Base-by-base conservation (phyloP, 2,888 invertebrate species). In the Hirudinaria manillensis region DNA sequence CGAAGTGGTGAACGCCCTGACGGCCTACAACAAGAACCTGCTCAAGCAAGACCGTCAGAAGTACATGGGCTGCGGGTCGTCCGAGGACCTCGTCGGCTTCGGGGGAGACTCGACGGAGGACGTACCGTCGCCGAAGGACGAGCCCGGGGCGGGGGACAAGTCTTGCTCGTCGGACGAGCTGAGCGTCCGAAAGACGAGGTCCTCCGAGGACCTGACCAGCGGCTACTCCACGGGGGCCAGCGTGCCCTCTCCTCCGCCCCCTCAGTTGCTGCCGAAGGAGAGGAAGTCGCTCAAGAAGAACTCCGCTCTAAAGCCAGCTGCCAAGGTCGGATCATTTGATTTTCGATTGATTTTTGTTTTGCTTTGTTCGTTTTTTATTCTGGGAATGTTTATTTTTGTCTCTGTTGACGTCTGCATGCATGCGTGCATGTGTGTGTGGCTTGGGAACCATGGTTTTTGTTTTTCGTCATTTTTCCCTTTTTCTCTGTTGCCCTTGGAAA, bases 41-140 rank as follows among this genome's bases (percentile, higher is more conserved):
- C 83, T 83, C 78, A 82, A 84, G 72, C 83, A 83, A 77, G 82
- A 83, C 70, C 82, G 82, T 72, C 81, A 83, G 65, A 85, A 85
- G 78, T 85, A 83, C 79, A 83, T 85, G 82, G 83, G 77, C 1
- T 61, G 61, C 34, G 45, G 53, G 32, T 75, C 75, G 1, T 38
- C 61, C 7, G 75, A 82, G 74, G 80, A 83, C 34, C 83, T 82
- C 79, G 65, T 38, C 3, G 76, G 68, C n/a, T 70, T 16, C 45
- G 65, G 75, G 29, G 32, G 61, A 2, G 27, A 72, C 61, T 72
- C 72, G 56, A 61, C 19, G n/a, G 72, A 72, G 27, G 61, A 72
- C 29, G n/a, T 72, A 3, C 21, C 19, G 34, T 32, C 29, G 6
- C 34, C 56, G 6, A 72, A 72, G 32, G 71, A 19, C 13, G 36